phyloP scores from a whole-genome alignment of 2,888 invertebrate species.

The Temnothorax ravouxi region DNA sequence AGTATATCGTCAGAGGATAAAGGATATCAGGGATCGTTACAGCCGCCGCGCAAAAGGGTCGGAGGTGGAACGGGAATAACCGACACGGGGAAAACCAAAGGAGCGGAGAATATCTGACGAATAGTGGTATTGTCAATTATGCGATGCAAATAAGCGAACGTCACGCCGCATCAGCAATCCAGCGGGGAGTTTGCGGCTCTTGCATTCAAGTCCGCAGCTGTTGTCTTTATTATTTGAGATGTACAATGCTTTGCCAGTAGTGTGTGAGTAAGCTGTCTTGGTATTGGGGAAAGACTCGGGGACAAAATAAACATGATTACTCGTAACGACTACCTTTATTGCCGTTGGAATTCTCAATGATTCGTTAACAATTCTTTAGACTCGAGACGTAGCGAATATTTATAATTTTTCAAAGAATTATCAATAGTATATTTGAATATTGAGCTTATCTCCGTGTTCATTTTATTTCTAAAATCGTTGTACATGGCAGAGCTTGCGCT shows the following conservation, averaged over 20 bases:
- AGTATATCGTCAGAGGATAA: constrained; percentile 17
- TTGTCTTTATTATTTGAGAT: constrained; percentile 63
- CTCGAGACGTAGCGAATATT: not conserved
- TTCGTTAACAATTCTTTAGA: not conserved
- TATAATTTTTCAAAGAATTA: not conserved
- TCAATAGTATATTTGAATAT: not conserved
- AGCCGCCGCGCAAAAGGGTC: not conserved
- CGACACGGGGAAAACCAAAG: not conserved
- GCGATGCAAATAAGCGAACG: constrained; percentile 45
- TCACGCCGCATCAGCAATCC: constrained; percentile 38
- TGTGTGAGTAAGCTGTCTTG: not conserved
- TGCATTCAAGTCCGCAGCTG: constrained; percentile 25
- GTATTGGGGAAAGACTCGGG: not conserved
- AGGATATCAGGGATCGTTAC: constrained; percentile 26
- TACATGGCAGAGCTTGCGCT: not conserved
- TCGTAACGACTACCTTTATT: not conserved
- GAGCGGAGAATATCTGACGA: constrained; percentile 27
- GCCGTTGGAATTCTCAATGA: constrained; percentile 18
- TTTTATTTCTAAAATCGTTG: not conserved
- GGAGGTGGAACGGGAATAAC: not conserved
- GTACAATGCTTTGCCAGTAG: constrained; percentile 9
- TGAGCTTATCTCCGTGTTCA: not conserved
- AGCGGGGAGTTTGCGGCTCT: constrained; percentile 18
- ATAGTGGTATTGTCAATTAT: constrained; percentile 47
- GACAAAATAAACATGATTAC: constrained; percentile 20